These are phyloP conservation scores for Euzophera pinguis DNA, from an alignment of 2,888 invertebrate genomes.

Conservation along the genomic window DNA sequence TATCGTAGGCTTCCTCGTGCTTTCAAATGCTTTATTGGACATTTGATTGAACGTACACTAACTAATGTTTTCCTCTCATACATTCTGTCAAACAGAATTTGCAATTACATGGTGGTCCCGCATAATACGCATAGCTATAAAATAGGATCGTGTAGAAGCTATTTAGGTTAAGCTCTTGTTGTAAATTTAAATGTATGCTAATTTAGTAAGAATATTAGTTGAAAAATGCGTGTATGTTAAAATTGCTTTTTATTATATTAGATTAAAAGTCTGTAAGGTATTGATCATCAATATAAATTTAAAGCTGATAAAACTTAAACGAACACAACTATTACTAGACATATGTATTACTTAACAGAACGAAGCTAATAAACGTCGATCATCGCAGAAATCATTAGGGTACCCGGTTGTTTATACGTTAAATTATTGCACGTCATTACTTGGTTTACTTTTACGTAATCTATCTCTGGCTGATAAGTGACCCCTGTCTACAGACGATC, in stretches of 20 bases:
- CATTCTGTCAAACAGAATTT: not conserved
- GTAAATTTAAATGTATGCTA: too few relatives aligned
- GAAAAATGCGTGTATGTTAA: too few relatives aligned
- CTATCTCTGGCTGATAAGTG: slow-evolving; percentile 29
- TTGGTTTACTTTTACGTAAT: slow-evolving; percentile 36
- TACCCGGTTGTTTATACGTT: slow-evolving; percentile 20
- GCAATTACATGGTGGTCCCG: not conserved
- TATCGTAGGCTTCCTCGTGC: slow-evolving; percentile 3
- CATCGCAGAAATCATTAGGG: slow-evolving; percentile 29
- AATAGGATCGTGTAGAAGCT: not conserved
- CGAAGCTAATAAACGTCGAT: slow-evolving; percentile 19
- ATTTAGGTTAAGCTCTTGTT: not conserved
- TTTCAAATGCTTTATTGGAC: not conserved
- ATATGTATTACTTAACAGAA: not conserved
- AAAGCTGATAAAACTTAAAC: too few relatives aligned
- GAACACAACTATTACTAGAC: too few relatives aligned
- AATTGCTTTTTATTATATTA: too few relatives aligned
- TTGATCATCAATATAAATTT: too few relatives aligned
- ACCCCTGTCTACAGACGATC: slow-evolving; percentile 1
- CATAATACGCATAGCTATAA: too few relatives aligned
- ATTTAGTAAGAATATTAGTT: too few relatives aligned
- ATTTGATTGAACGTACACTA: not conserved
- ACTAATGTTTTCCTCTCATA: not conserved
- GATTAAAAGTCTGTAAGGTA: too few relatives aligned
- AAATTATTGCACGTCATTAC: slow-evolving; percentile 38